Conservation (phyloP, 2,888 invertebrate genomes). For the Baccha elongata region DNA sequence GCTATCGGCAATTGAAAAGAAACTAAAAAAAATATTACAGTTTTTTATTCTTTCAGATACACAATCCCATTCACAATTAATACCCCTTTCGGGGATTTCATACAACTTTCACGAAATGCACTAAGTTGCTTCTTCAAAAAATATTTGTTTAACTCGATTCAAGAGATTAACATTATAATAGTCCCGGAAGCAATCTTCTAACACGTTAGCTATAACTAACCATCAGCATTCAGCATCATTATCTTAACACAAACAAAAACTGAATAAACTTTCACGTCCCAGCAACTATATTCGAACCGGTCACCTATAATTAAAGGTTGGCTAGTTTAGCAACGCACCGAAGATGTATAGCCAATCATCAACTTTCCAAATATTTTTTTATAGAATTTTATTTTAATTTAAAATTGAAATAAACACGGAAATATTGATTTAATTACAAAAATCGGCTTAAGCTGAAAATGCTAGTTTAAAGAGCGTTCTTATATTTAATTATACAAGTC, state of each 20-base stretch:
- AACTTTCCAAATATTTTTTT: background rate
- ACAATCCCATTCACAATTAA: too few relatives aligned
- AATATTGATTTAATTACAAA: background rate
- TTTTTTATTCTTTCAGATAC: too few relatives aligned
- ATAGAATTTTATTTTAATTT: background rate
- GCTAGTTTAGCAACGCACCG: background rate
- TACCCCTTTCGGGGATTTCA: too few relatives aligned
- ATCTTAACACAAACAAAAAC: background rate
- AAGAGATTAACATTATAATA: background rate
- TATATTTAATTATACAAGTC: constrained; percentile 8
- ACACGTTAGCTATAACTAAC: background rate
- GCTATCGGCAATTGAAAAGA: too few relatives aligned
- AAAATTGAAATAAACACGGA: too few relatives aligned
- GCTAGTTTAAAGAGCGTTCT: too few relatives aligned
- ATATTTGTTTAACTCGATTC: background rate
- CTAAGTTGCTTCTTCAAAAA: background rate
- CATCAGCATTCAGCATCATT: too few relatives aligned
- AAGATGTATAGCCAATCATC: background rate
- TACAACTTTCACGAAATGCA: background rate
- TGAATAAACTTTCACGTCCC: background rate
- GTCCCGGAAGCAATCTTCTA: background rate
- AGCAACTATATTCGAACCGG: background rate
- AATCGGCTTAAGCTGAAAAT: too few relatives aligned
- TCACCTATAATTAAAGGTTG: background rate
- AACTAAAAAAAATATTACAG: too few relatives aligned